These are phyloP conservation scores for Epinephelus cyanopodus DNA, from an alignment of 2,113 vertebrate species.

Conservation along the genomic window DNA sequence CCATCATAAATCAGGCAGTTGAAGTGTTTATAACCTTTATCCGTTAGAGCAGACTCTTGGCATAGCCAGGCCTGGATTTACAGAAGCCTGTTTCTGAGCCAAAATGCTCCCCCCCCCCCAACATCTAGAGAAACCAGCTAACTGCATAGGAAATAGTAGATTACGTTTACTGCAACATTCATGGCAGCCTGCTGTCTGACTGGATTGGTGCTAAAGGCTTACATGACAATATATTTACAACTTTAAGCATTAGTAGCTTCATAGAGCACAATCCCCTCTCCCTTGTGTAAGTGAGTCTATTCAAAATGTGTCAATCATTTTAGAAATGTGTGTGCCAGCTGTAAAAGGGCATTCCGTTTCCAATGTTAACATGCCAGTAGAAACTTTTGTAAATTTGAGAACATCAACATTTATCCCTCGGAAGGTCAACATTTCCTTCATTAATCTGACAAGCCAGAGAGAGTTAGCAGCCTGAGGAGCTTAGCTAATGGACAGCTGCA, in stretches of 20 bases:
- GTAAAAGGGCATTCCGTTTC: conserved; percentile 59
- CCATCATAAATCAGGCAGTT: conserved; percentile 86
- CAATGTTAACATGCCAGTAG: conserved; percentile 57
- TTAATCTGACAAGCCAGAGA: conserved; percentile 76
- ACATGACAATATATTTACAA: conserved; percentile 65
- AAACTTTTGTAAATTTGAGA: conserved; percentile 74
- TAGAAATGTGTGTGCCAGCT: conserved; percentile 43
- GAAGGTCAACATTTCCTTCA: conserved; percentile 83
- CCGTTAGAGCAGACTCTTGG: conserved; percentile 85
- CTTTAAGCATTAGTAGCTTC: conserved; percentile 51
- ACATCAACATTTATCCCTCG: conserved; percentile 74
- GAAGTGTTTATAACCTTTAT: conserved; percentile 89
- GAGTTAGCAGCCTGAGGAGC: conserved; percentile 72
- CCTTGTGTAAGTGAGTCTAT: conserved; percentile 32
- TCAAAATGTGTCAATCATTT: conserved; percentile 62
- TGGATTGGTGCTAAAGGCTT: conserved; percentile 48
- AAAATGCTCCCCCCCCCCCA: conserved; percentile 47
- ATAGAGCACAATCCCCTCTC: conserved; percentile 37
- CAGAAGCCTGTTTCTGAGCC: conserved; percentile 71
- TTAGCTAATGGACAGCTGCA: conserved; percentile 80
- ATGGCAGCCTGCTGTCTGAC: conserved; percentile 44
- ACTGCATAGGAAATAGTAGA: conserved; percentile 61
- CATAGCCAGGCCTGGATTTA: conserved; percentile 81
- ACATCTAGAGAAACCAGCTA: conserved; percentile 60
- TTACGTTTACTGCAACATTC: conserved; percentile 64